Percentiles rank a stretch among this genome's conserved stretches.
Evolutionary conservation across 2,888 invertebrate genomes (phyloP).

Genomic region (Pecten maximus): DNA sequence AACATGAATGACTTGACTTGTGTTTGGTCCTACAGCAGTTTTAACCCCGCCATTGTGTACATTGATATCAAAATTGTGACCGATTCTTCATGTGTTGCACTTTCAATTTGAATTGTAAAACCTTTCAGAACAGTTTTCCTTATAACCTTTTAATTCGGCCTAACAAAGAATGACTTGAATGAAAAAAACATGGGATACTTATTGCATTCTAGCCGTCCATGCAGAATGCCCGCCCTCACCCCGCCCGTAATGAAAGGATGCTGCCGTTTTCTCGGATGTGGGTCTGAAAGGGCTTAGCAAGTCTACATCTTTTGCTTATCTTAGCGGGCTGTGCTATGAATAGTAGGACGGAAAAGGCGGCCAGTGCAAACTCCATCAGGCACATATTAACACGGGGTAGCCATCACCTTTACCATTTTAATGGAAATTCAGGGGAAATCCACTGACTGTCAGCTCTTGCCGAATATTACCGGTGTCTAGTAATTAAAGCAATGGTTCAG

Average conservation of each 20-base stretch:
- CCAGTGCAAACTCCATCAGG: conserved; percentile 10
- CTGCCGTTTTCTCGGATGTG: conserved; percentile 44
- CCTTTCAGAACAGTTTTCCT: conserved; percentile 46
- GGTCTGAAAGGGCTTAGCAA: conserved; percentile 41
- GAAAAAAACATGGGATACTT: conserved; percentile 28
- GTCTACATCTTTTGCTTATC: conserved; percentile 15
- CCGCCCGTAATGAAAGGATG: conserved; percentile 41
- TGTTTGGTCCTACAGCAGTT: conserved; percentile 51
- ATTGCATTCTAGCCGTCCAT: conserved; percentile 36
- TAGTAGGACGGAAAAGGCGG: conserved; percentile 6
- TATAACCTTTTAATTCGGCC: conserved; percentile 42
- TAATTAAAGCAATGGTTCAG: too few relatives aligned
- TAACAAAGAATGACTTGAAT: conserved; percentile 40
- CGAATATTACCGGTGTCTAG: not conserved
- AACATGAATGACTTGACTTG: conserved; percentile 57
- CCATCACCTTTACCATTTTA: not conserved
- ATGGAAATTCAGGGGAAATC: conserved; percentile 24
- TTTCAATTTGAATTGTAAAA: conserved; percentile 39
- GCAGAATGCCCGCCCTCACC: conserved; percentile 46
- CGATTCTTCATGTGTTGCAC: conserved; percentile 46
- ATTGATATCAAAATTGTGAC: conserved; percentile 54
- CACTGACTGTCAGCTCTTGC: not conserved
- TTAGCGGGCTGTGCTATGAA: not conserved
- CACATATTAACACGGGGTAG: not conserved
- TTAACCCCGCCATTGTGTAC: conserved; percentile 50